Evolutionary conservation across 2,797 vertebrate genomes (phyloP).

Genomic region (Pipistrellus kuhlii): DNA sequence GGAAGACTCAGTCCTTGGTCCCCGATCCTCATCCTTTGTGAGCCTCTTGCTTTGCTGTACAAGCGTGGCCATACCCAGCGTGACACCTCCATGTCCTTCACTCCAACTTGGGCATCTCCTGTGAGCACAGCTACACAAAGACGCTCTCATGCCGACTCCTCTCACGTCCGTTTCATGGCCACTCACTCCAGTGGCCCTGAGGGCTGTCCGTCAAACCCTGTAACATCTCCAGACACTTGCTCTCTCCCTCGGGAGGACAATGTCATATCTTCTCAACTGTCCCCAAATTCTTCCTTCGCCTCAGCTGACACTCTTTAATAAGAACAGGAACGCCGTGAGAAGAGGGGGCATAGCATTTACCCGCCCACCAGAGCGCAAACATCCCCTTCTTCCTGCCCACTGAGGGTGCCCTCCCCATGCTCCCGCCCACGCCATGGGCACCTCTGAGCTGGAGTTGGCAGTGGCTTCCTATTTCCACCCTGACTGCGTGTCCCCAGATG

Average conservation of each 20-base stretch:
- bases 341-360: background rate
- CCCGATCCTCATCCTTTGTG: background rate
- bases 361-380: accelerated
- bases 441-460: background rate
- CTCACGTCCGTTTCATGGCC: background rate
- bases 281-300: background rate
- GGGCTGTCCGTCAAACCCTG: background rate
- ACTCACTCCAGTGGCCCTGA: background rate
- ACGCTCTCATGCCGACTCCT: background rate
- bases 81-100: background rate
- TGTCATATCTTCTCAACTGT: background rate
- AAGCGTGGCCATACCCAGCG: too few species aligned
- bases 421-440: background rate
- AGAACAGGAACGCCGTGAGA: background rate
- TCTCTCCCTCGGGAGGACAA: background rate
- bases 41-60: background rate
- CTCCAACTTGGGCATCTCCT: background rate
- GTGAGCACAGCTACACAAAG: background rate
- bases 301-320: background rate
- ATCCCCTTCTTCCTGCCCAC: background rate
- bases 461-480: background rate
- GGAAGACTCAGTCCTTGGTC: background rate
- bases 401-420: background rate
- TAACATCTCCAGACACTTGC: background rate
- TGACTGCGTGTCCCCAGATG: background rate